Base-by-base conservation (phyloP, 1,140 invertebrate species). In the Ephestia elutella region DNA sequence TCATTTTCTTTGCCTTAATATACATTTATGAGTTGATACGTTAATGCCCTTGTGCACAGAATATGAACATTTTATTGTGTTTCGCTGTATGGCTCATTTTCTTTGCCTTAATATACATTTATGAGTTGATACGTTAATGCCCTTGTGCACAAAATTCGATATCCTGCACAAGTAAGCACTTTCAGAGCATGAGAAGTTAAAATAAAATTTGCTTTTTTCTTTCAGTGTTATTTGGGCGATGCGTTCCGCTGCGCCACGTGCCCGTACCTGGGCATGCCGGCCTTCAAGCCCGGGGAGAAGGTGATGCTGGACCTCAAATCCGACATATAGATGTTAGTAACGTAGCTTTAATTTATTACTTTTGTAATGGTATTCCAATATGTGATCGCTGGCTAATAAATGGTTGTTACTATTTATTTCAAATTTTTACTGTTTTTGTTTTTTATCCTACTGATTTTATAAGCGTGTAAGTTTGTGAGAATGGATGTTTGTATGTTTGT, bases 211-310 rank as follows among this genome's bases (percentile, higher is more conserved):
- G 21, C 2, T 25, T 25, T 3, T 44, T 21, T 59, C 56, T 54
- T 56, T 49, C 87, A 99, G 97, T 99, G 99, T 89, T 99, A 99
- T 81, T 90, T 99, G 18, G 99, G 99, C n/a, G 99, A 99, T 90
- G 98, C 98, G 5, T 99, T 99, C 82, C 93, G 99, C 21, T 99
- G 99, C 90, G 94, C 97, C 0, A 94, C 93, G 48, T 99, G 99
- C 83, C 99, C 99, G 0, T 99, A 99, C 86, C 85, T 98, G 21
- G 99, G 99, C 44, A 97, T 98, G 95, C 98, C 99, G 15, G 98
- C 99, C 0, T 99, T 99, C 87, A 99, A 99, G 89, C 96, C 98
- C 0, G 98, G 99, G 17, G 98, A 99, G 90, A 98, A 98, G 87
- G 92, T 99, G 54, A 87, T 94, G 71, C 87, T 98, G 25, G 93